Evolutionary conservation across 2,888 invertebrate species (phyloP).

Genomic region (Pammene aurita): DNA sequence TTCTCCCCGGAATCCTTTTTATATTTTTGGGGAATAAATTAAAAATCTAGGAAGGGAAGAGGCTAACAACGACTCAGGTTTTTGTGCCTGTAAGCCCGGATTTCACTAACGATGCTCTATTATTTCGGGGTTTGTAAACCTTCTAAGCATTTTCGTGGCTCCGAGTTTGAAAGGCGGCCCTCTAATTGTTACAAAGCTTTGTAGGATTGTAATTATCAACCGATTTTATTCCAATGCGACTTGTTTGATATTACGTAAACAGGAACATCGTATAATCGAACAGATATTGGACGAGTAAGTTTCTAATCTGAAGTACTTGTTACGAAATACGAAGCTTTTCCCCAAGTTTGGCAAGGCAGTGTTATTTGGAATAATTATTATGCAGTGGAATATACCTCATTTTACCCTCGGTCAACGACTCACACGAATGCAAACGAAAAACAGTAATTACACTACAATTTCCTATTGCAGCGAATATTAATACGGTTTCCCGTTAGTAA

Average conservation of each 20-base stretch:
- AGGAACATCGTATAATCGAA: neutral
- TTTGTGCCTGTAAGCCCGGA: constrained; percentile 65
- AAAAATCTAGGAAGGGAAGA: constrained; percentile 70
- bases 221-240: neutral
- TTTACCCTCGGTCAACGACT: constrained; percentile 26
- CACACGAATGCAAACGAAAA: constrained; percentile 32
- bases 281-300: no score
- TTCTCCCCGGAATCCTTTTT: constrained; percentile 81
- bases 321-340: constrained; percentile 1
- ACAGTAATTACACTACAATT: constrained; percentile 31
- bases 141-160: constrained; percentile 51
- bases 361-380: constrained; percentile 26
- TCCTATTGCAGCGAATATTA: constrained; percentile 32
- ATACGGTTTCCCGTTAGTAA: constrained; percentile 31
- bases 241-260: neutral
- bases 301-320: neutral
- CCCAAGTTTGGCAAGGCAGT: constrained; percentile 15
- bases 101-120: constrained; percentile 49
- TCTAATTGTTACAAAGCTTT: constrained; percentile 26
- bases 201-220: constrained; percentile 14
- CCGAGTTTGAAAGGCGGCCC: constrained; percentile 36
- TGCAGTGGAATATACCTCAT: constrained; percentile 22
- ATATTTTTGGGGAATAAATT: constrained; percentile 81
- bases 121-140: constrained; percentile 39
- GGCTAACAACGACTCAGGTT: constrained; percentile 73